A percentile compares a stretch with the other conserved stretches of the same genome.
phyloP scores from a whole-genome alignment of 2,113 vertebrate species.

The Nerophis ophidion region DNA sequence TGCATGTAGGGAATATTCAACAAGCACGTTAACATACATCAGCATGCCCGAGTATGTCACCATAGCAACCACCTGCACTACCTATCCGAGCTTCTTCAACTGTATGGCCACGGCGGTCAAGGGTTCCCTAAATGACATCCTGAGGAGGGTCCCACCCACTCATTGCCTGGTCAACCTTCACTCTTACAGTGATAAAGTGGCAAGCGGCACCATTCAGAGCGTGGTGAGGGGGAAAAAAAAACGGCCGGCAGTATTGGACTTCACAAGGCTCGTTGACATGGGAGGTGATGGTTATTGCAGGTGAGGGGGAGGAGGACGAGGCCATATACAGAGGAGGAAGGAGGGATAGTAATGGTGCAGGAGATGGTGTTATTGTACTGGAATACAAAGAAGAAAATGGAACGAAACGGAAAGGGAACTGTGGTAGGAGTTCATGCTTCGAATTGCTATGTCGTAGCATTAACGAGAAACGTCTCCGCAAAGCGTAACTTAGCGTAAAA shows the following conservation, averaged over 20 bases:
- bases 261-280: conserved; percentile 52
- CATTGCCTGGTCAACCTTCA: conserved; percentile 13
- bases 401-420: neutral
- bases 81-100: conserved; percentile 32
- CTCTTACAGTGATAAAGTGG: conserved; percentile 19
- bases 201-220: conserved; percentile 34
- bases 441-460: neutral
- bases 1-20: no score
- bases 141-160: conserved; percentile 28
- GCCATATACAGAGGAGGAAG: conserved; percentile 17
- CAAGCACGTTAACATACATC: conserved; percentile 42
- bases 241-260: conserved; percentile 37
- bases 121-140: conserved; percentile 61
- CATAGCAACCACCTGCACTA: conserved; percentile 41
- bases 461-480: neutral
- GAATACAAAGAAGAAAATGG: conserved; percentile 11
- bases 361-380: conserved; percentile 34
- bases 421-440: neutral
- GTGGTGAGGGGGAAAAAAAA: neutral
- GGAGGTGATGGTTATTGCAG: conserved; percentile 56
- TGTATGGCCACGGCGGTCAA: conserved; percentile 56
- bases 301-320: conserved; percentile 37
- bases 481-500: neutral
- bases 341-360: conserved; percentile 46
- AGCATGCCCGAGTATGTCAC: conserved; percentile 54